Evolutionary conservation across 2,888 invertebrate genomes (phyloP).

Genomic region (Cephalotes varians): DNA sequence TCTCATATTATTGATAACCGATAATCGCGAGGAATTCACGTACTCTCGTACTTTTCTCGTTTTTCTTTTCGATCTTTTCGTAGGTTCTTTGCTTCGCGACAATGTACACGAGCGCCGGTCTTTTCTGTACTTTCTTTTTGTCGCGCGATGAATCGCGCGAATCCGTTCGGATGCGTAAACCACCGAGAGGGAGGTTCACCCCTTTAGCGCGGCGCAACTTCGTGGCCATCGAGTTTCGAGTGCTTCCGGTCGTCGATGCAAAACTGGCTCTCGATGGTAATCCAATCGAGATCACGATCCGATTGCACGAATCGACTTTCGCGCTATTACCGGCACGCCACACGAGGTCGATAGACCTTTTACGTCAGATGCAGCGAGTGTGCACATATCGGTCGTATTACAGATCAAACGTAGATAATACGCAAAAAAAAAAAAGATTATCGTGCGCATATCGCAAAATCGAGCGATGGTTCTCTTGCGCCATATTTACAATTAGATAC

Average conservation of each 20-base stretch:
- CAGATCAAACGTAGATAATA: background rate
- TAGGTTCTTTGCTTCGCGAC: background rate
- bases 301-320: constrained; percentile 40
- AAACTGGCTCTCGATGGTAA: constrained; percentile 5
- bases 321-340: background rate
- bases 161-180: background rate
- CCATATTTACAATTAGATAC: background rate
- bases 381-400: background rate
- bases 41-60: background rate
- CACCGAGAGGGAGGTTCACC: background rate
- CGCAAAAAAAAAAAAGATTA: constrained; percentile 1
- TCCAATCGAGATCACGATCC: constrained; percentile 31
- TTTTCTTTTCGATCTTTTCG: background rate
- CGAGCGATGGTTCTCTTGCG: background rate
- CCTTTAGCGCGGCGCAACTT: constrained; percentile 2
- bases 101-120: background rate
- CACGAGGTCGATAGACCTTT: constrained; percentile 21
- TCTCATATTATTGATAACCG: background rate
- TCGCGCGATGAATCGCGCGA: no score
- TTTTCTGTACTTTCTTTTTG: background rate
- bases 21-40: background rate
- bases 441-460: background rate
- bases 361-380: constrained; percentile 10
- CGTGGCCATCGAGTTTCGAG: background rate
- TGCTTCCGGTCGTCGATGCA: constrained; percentile 12